Evolutionary conservation across 2,888 invertebrate species (phyloP), one percentile per base, ranked within the genome.

Genomic region (Conops quadrifasciatus): DNA sequence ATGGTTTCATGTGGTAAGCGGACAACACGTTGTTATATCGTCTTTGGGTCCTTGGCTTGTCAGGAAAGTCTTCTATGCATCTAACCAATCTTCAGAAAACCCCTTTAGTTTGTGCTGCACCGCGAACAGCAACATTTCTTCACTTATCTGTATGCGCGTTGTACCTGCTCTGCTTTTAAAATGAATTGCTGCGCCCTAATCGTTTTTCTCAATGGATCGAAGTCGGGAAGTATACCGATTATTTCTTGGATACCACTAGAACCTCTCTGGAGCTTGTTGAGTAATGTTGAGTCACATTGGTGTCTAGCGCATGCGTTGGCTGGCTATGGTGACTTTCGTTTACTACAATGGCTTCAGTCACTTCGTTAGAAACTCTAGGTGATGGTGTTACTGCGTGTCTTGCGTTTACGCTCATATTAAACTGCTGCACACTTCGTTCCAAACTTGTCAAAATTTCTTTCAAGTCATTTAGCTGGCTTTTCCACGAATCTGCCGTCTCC

Each of bases 1-100:
- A 43, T 43, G 43, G 43, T 43, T 43, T 43, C 13, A 43, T 43
- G 43, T 43, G 43, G 49, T n/a, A n/a, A n/a, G n/a, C n/a, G n/a
- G n/a, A n/a, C n/a, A n/a, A n/a, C 28, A 58, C 58, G 16, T 28
- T 28, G 24, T 19, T 24, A 24, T 58, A 58, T 5, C 24, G 24
- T 58, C 16, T 58, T 24, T 28, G 24, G 4, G 19, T 19, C 7
- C 59, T 11, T 26, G 21, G 70, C 2, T 60, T 43, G 21, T 72
- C 67, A n/a, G 58, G 72, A 15, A 72, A 59, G 15, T 72, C 67
- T 24, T 72, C 70, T 28, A 49, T 47, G n/a, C n/a, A n/a, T n/a
- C n/a, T n/a, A n/a, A n/a, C n/a, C n/a, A n/a, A n/a, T n/a, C n/a
- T n/a, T n/a, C n/a, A n/a, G n/a, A n/a, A n/a, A 45, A 45, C 15